Evolutionary conservation across 2,888 invertebrate genomes (phyloP), one percentile per base, ranked within the genome.

Genomic region (Lithophane semibrunnea): DNA sequence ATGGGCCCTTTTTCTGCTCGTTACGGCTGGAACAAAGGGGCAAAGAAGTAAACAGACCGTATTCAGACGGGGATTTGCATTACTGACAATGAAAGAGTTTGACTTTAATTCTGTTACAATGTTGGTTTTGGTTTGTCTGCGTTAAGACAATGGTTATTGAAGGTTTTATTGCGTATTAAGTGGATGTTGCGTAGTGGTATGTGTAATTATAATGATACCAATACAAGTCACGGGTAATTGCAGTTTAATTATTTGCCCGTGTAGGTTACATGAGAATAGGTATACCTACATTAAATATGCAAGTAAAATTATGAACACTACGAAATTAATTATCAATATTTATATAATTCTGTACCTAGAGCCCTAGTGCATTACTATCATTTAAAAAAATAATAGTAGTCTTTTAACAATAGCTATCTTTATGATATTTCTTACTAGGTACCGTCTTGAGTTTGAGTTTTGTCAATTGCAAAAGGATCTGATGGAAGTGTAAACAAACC

Each of bases 1-100:
- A 96, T 96, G 94, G 96, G 93, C 92, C 95, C 96, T 96, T 96
- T 96, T 96, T 96, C 95, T 95, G 95, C 96, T 96, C 96, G 96
- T 96, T 96, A 96, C 95, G 94, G 92, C 92, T 94, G 91, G 95
- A 95, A 96, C 96, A 96, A 96, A 96, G 94, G 94, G 94, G 92
- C 94, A 91, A 95, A 94, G 95, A 95, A 95, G 94, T 95, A 95
- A 95, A 96, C 95, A 95, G 94, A 93, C 92, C 92, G 94, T 93
- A 95, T 95, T 95, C 94, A 94, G 91, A 87, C 92, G 91, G 90
- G 92, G 93, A 95, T 95, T 95, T 95, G 93, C 94, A 93, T 95
- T 95, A 90, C 91, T 88, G 90, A 93, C 95, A 94, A 94, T 94
- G 93, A 91, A 92, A 92, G 93, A 93, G 92, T 93, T 93, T 89